Conservation (phyloP, 2,113 vertebrate species). For the Galeopterus variegatus region DNA sequence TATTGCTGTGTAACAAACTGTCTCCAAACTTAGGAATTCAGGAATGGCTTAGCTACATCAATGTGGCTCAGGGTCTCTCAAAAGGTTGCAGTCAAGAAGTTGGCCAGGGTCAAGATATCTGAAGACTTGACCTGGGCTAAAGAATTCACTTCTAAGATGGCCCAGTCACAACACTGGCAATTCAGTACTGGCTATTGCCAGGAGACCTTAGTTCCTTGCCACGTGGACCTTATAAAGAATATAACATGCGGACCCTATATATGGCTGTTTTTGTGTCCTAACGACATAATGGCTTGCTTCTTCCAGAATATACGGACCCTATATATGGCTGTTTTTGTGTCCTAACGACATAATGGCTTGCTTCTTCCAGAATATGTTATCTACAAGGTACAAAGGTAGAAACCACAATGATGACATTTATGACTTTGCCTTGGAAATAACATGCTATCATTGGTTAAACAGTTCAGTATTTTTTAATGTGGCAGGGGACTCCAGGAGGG, state of each 20-base stretch:
- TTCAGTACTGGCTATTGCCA: background rate
- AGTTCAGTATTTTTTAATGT: background rate
- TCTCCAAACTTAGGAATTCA: background rate
- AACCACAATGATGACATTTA: background rate
- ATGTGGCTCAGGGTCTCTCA: background rate
- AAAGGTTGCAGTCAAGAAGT: background rate
- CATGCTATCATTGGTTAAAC: background rate
- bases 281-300: background rate
- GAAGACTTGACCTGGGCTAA: background rate
- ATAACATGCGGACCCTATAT: too few relatives aligned
- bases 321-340: too few relatives aligned
- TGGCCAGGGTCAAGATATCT: background rate
- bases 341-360: background rate
- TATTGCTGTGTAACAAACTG: background rate
- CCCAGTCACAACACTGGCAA: background rate
- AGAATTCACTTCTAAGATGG: background rate
- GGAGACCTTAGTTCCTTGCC: background rate
- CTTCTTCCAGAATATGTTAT: background rate
- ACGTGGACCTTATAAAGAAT: background rate
- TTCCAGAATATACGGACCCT: background rate
- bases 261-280: background rate
- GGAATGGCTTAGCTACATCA: background rate
- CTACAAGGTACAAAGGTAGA: background rate
- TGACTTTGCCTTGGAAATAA: background rate
- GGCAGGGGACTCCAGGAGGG: background rate